Evolutionary conservation across 2,888 invertebrate genomes (phyloP).

Genomic region (Pristionchus arcanus): DNA sequence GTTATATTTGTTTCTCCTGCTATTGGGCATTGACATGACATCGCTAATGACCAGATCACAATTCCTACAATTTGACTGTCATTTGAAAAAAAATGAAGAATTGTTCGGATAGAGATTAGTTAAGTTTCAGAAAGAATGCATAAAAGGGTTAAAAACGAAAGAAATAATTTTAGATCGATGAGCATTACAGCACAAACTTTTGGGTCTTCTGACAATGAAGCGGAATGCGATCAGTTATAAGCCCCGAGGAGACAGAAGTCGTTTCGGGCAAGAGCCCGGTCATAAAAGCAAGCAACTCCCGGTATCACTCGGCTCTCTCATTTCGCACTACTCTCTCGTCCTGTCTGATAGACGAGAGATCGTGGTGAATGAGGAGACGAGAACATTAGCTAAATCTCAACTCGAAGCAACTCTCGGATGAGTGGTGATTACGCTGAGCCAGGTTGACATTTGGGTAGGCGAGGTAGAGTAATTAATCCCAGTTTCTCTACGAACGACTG

Average conservation of each 20-base stretch:
- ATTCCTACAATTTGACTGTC: too few species aligned
- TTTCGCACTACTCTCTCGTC: background rate
- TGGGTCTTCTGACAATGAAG: too few species aligned
- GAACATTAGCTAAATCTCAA: background rate
- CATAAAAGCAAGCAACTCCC: too few species aligned
- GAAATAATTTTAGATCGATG: too few species aligned
- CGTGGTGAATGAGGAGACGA: background rate
- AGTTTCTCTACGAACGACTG: background rate
- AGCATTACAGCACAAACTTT: too few species aligned
- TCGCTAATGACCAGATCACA: too few species aligned
- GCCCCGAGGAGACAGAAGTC: background rate
- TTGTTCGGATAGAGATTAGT: background rate
- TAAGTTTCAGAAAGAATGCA: background rate
- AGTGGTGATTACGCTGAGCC: slow-evolving; percentile 11
- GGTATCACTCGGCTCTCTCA: too few species aligned
- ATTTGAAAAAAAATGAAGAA: too few species aligned
- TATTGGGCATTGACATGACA: too few species aligned
- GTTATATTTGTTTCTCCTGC: too few species aligned
- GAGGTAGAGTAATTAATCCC: background rate
- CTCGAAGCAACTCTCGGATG: background rate
- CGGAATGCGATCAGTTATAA: background rate
- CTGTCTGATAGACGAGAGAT: background rate
- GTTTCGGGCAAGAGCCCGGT: too few species aligned
- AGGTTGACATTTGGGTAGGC: background rate
- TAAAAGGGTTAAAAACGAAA: too few species aligned